These are phyloP conservation scores for Callocephalon fimbriatum DNA, from an alignment of 2,113 vertebrate genomes.

Conservation along the genomic window DNA sequence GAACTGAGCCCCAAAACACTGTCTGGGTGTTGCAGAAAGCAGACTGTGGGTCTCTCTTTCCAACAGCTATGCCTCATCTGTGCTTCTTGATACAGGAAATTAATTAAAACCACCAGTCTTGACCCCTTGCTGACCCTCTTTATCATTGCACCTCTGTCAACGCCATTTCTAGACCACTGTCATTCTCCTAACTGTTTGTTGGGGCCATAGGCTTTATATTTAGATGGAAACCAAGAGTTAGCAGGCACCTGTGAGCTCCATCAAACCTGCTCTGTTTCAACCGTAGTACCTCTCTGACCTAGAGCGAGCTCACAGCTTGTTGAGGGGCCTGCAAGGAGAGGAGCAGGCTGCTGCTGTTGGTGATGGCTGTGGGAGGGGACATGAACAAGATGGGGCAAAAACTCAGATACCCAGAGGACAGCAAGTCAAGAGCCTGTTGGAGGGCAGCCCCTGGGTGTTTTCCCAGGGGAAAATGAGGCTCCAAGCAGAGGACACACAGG, in stretches of 20 bases:
- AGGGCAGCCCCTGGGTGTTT: no score
- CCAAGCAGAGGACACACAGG: neutral
- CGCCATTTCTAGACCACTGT: neutral
- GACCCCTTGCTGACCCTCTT: neutral
- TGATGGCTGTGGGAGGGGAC: neutral
- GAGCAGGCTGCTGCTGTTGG: neutral
- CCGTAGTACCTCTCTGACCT: neutral
- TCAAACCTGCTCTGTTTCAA: neutral
- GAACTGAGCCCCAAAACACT: neutral
- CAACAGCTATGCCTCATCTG: neutral
- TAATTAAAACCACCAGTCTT: neutral
- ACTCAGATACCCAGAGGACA: neutral
- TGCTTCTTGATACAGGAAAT: neutral
- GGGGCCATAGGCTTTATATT: neutral
- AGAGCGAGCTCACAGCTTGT: neutral
- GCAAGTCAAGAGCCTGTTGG: fast-evolving
- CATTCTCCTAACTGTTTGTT: neutral
- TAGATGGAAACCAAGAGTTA: neutral
- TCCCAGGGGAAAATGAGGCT: neutral
- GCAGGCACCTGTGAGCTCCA: neutral
- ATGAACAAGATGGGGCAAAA: fast-evolving
- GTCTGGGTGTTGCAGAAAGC: neutral
- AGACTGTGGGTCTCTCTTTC: neutral
- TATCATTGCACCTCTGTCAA: neutral
- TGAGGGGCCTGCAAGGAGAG: neutral